Evolutionary conservation across 1,140 invertebrate species (phyloP).

Genomic region (Cydia splendana): DNA sequence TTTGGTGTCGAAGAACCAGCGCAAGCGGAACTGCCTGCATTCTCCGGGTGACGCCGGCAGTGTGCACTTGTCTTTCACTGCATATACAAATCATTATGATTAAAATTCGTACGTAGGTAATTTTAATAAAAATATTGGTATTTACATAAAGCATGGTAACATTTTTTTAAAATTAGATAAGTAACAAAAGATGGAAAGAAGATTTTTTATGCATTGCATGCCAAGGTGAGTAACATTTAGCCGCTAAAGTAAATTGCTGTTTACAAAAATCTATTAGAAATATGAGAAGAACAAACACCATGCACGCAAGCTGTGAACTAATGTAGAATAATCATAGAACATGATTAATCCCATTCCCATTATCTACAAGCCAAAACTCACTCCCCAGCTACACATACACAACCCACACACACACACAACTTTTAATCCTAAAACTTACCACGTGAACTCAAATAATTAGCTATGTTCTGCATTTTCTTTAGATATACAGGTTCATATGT

Average conservation of each 20-base stretch:
- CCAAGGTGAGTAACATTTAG: too few relatives aligned
- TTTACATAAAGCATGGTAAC: not conserved
- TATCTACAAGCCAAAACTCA: not conserved
- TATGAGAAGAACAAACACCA: too few relatives aligned
- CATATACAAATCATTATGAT: not conserved
- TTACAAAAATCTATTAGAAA: too few relatives aligned
- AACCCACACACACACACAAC: not conserved
- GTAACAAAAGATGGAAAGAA: too few relatives aligned
- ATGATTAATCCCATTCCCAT: too few relatives aligned
- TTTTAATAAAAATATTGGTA: not conserved
- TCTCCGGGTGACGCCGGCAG: slow-evolving; percentile 86
- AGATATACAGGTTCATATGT: too few relatives aligned
- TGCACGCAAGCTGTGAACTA: not conserved
- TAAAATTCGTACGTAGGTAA: not conserved
- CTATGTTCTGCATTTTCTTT: too few relatives aligned
- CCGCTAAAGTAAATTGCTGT: too few relatives aligned
- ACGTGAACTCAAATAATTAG: not conserved
- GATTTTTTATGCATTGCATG: too few relatives aligned
- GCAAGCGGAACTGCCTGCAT: slow-evolving; percentile 86
- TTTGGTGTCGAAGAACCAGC: slow-evolving; percentile 89
- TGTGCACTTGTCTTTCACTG: slow-evolving; percentile 85
- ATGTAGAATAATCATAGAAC: not conserved
- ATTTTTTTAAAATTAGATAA: not conserved
- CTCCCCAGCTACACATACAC: not conserved
- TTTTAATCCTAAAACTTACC: not conserved